phyloP scores from a whole-genome alignment of 2,113 vertebrate genomes.

The Crypturellus undulatus region DNA sequence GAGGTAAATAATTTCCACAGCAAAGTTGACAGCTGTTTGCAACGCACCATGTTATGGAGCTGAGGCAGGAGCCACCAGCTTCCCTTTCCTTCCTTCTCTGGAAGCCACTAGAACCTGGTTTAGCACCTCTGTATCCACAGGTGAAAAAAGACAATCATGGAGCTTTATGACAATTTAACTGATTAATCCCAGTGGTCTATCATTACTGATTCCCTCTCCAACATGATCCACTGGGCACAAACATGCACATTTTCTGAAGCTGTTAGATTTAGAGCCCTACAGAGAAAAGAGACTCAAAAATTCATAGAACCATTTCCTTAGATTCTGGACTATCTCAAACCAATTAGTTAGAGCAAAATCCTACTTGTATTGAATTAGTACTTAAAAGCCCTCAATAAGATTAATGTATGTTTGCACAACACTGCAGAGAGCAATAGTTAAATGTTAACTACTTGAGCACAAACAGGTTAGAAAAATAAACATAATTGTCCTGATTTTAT shows the following conservation, averaged over 20 bases:
- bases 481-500: neutral
- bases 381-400: neutral
- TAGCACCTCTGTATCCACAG: neutral
- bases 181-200: neutral
- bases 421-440: neutral
- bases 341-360: neutral
- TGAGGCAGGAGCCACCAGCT: neutral
- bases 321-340: neutral
- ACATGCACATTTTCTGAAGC: neutral
- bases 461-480: neutral
- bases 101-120: rapidly evolving
- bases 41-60: rapidly evolving
- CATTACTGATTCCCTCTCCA: neutral
- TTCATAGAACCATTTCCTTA: neutral
- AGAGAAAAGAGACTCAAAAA: neutral
- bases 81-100: rapidly evolving
- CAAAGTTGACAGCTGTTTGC: rapidly evolving
- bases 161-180: neutral
- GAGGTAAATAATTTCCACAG: neutral
- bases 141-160: neutral
- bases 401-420: neutral
- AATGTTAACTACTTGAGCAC: neutral
- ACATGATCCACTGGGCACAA: neutral
- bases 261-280: neutral
- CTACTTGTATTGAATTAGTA: neutral